A percentile compares a stretch with the other conserved stretches of the same genome.
Evolutionary conservation across 2,797 vertebrate genomes (phyloP).

Genomic region (Acanthurus tractus): DNA sequence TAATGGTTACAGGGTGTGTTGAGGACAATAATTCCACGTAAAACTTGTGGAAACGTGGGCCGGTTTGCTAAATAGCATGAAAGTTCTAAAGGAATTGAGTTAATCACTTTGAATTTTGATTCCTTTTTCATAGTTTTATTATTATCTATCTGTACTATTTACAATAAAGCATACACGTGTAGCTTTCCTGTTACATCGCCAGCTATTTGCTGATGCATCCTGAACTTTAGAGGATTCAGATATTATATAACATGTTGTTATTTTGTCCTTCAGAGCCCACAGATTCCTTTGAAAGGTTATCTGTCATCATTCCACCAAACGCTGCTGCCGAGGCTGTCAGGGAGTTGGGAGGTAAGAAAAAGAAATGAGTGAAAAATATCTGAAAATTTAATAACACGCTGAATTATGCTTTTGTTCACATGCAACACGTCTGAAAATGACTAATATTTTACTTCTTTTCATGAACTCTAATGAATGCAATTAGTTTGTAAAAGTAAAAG

Average conservation of each 20-base stretch:
- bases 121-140: too few species aligned
- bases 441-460: not conserved
- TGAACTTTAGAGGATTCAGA: not conserved
- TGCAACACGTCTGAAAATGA: not conserved
- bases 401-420: not conserved
- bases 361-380: not conserved
- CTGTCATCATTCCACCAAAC: constrained; percentile 64
- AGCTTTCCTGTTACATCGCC: not conserved
- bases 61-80: too few species aligned
- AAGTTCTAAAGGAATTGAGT: too few species aligned
- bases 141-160: too few species aligned
- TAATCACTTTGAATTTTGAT: too few species aligned
- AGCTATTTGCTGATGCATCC: not conserved
- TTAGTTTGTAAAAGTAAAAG: not conserved
- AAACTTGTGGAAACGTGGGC: too few species aligned
- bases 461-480: not conserved
- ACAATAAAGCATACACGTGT: not conserved
- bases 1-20: too few species aligned
- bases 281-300: constrained; percentile 45
- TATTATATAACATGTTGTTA: not conserved
- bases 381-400: not conserved
- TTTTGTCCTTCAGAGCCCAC: constrained; percentile 52
- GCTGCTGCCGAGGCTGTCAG: constrained; percentile 55
- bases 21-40: too few species aligned
- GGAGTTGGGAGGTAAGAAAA: constrained; percentile 53